Conservation (phyloP, 1,140 invertebrate species). For the Coelopa frigida region DNA sequence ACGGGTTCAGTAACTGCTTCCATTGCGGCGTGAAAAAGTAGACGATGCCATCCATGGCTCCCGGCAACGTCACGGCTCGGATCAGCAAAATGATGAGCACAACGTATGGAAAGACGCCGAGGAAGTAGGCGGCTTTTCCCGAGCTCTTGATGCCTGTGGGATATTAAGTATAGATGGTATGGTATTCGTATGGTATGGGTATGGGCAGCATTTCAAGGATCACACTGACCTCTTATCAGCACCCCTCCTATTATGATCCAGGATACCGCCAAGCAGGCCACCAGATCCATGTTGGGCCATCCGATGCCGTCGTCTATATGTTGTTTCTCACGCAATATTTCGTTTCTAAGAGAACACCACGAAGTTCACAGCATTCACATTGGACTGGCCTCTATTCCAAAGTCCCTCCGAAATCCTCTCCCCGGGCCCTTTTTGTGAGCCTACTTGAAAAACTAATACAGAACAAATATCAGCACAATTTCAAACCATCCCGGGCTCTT, state of each 20-base stretch:
- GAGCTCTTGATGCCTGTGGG: constrained; percentile 51
- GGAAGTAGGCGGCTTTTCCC: constrained; percentile 61
- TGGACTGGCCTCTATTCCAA: too few relatives aligned
- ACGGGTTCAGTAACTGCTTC: constrained; percentile 58
- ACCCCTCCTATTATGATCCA: constrained; percentile 65
- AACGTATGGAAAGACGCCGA: constrained; percentile 68
- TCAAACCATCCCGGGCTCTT: too few relatives aligned
- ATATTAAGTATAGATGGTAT: background rate
- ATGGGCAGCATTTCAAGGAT: background rate
- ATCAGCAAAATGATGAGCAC: constrained; percentile 60
- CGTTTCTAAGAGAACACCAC: constrained; percentile 47
- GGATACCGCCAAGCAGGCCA: constrained; percentile 59
- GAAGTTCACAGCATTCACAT: too few relatives aligned
- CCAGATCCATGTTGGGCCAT: constrained; percentile 56
- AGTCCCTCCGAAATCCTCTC: too few relatives aligned
- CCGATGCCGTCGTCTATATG: constrained; percentile 58
- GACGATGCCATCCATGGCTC: constrained; percentile 66
- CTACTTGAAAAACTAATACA: too few relatives aligned
- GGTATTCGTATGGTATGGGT: background rate
- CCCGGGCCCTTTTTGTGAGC: background rate
- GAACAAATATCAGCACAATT: constrained; percentile 1
- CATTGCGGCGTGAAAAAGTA: constrained; percentile 71
- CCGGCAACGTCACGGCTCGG: constrained; percentile 63
- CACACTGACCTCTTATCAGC: constrained; percentile 50
- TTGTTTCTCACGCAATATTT: constrained; percentile 52